Conservation (phyloP, 2,113 vertebrate species). For the Lamprologus callipterus region DNA sequence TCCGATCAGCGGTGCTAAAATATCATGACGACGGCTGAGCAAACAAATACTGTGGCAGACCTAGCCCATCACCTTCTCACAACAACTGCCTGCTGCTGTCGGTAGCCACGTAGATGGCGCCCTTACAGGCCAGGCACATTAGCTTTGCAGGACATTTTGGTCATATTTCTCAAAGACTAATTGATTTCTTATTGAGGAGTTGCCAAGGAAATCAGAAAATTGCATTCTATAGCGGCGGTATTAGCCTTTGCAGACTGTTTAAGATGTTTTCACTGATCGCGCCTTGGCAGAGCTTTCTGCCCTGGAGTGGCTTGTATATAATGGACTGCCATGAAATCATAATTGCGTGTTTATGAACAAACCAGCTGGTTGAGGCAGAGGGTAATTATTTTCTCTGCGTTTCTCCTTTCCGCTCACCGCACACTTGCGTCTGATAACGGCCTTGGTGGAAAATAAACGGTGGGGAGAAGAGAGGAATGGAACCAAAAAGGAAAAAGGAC, state of each 20-base stretch:
- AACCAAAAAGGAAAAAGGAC: background rate
- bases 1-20: background rate
- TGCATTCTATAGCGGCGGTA: slow-evolving; percentile 82
- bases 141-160: slow-evolving; percentile 9
- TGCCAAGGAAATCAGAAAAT: slow-evolving; percentile 89
- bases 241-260: slow-evolving; percentile 71
- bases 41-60: background rate
- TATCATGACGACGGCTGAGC: background rate
- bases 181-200: slow-evolving; percentile 93
- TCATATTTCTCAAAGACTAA: slow-evolving; percentile 81
- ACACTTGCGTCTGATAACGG: slow-evolving; percentile 58
- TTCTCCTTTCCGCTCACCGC: slow-evolving; percentile 48
- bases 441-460: slow-evolving; percentile 44
- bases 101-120: background rate
- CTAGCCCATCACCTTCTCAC: background rate
- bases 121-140: background rate
- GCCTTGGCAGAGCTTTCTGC: slow-evolving; percentile 51
- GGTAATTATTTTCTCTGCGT: slow-evolving; percentile 68
- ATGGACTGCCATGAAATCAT: slow-evolving; percentile 71
- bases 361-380: slow-evolving; percentile 72
- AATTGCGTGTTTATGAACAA: slow-evolving; percentile 76
- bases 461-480: slow-evolving; percentile 4
- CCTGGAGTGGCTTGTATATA: slow-evolving; percentile 66
- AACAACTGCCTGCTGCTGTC: background rate
- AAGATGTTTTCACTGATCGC: slow-evolving; percentile 60